Conservation (phyloP, 2,797 vertebrate genomes). For the Gallinago nigripennis region DNA sequence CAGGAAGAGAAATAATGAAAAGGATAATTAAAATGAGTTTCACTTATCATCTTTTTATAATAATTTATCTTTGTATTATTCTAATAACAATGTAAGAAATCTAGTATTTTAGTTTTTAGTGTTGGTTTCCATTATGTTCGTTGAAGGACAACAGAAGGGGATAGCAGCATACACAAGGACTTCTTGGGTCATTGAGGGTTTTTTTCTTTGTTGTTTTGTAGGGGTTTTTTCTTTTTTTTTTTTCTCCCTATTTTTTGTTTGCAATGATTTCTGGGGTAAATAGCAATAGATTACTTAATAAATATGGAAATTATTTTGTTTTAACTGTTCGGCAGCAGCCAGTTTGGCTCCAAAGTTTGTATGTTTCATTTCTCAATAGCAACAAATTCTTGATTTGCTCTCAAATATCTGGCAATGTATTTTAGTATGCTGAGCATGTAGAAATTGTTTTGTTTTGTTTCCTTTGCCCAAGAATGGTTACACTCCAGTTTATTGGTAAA, state of each 20-base stretch:
- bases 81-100: background rate
- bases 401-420: background rate
- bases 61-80: background rate
- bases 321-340: background rate
- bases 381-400: background rate
- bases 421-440: background rate
- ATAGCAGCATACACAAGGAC: background rate
- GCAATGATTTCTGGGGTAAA: background rate
- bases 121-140: background rate
- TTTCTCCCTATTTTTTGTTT: background rate
- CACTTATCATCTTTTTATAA: background rate
- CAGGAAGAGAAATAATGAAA: background rate
- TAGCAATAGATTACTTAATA: background rate
- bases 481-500: background rate
- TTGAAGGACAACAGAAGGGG: background rate
- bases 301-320: background rate
- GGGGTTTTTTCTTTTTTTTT: too few species aligned
- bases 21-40: background rate
- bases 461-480: background rate
- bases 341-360: background rate
- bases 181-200: background rate
- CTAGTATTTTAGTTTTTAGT: background rate
- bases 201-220: background rate
- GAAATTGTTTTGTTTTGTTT: background rate
- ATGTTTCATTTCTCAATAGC: background rate